Conservation (phyloP, 2,113 vertebrate genomes). For the Lagopus muta region DNA sequence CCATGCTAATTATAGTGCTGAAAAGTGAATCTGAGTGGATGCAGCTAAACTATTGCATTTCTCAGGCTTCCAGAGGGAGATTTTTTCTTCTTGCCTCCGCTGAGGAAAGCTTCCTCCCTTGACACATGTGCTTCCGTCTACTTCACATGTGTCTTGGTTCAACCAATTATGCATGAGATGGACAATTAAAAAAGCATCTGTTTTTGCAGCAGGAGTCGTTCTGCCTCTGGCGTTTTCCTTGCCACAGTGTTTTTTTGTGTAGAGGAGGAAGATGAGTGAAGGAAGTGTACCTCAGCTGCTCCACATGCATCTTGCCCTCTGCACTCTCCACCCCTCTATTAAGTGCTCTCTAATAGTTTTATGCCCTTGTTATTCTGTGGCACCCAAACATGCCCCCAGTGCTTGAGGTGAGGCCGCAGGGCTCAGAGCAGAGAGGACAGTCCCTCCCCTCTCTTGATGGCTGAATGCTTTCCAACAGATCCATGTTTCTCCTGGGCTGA, state of each 20-base stretch:
- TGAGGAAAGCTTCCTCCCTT: background rate
- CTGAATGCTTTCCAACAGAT: too few relatives aligned
- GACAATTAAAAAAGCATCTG: constrained; percentile 59
- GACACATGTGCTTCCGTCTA: background rate
- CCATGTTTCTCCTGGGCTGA: too few relatives aligned
- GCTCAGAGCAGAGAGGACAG: background rate
- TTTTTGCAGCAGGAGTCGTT: background rate
- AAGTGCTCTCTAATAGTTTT: background rate
- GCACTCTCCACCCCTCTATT: background rate
- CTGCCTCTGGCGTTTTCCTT: constrained; percentile 17
- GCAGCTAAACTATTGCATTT: background rate
- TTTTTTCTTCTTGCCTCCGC: background rate
- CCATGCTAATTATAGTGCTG: background rate
- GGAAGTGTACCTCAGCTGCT: background rate
- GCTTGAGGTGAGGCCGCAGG: background rate
- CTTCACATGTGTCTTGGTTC: constrained; percentile 8
- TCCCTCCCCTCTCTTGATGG: background rate
- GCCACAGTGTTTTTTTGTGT: background rate
- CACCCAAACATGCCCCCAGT: background rate
- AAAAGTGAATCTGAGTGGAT: background rate
- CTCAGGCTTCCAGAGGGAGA: background rate
- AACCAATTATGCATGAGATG: constrained; percentile 47
- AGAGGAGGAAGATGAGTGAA: background rate
- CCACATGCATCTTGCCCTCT: background rate
- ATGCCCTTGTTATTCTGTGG: background rate